Percentiles rank a stretch among this genome's conserved stretches.
These are phyloP conservation scores for Epistrophe grossulariae DNA, from an alignment of 2,888 invertebrate genomes.

Conservation along the genomic window DNA sequence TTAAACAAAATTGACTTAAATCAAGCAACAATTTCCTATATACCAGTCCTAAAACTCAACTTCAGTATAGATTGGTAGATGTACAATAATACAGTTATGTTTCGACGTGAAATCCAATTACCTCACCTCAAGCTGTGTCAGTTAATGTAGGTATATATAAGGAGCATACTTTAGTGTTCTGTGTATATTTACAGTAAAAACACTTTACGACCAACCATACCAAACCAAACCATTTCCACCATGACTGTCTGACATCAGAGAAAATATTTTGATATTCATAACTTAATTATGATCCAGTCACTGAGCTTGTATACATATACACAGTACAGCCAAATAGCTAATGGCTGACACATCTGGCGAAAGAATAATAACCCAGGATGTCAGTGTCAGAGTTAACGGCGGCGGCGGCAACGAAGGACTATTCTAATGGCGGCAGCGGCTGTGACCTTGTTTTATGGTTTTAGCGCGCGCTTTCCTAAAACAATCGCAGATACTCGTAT, in stretches of 20 bases:
- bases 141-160: slow-evolving; percentile 29
- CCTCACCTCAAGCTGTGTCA: slow-evolving; percentile 33
- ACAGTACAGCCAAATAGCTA: slow-evolving; percentile 32
- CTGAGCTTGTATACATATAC: background rate
- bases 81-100: slow-evolving; percentile 8
- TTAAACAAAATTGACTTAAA: slow-evolving; percentile 4
- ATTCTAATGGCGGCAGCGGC: background rate
- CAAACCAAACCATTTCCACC: background rate
- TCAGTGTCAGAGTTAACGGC: background rate
- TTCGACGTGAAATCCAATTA: slow-evolving; percentile 37
- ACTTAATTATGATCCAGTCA: slow-evolving; percentile 55
- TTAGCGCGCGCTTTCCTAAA: slow-evolving; percentile 16
- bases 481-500: background rate
- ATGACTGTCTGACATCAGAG: slow-evolving; percentile 7
- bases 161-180: slow-evolving; percentile 7
- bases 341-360: slow-evolving; percentile 33
- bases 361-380: slow-evolving; percentile 15
- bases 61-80: background rate
- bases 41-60: background rate
- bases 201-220: slow-evolving; percentile 5
- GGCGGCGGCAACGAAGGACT: background rate
- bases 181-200: slow-evolving; percentile 37
- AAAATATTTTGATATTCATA: slow-evolving; percentile 56
- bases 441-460: slow-evolving; percentile 39
- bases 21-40: slow-evolving; percentile 6